Evolutionary conservation across 2,888 invertebrate species (phyloP), one percentile per base, ranked within the genome.

Genomic region (Lumbricus terrestris): DNA sequence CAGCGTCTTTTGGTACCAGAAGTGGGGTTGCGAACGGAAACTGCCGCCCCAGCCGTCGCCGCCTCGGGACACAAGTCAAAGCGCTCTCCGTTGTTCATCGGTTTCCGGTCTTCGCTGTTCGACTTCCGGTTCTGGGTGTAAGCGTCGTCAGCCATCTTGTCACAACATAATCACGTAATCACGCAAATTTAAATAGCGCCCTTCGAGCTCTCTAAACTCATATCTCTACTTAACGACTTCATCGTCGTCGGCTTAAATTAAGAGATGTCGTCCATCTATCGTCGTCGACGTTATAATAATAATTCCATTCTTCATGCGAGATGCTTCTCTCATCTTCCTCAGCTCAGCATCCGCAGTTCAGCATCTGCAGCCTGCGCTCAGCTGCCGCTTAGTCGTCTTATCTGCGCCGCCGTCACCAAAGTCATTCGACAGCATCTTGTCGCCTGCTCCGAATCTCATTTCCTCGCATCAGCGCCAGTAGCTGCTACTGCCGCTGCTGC

Each of bases 41-140:
- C 91, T 3, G 85, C 85, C 16, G 16, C 85, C 0, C n/a, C n/a
- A n/a, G n/a, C n/a, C n/a, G n/a, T n/a, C n/a, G n/a, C n/a, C n/a
- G n/a, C n/a, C n/a, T n/a, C n/a, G n/a, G 85, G 85, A 85, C 85
- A 85, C 35, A 85, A 23, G 37, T 85, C 85, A 37, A 85, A 37
- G 35, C 85, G 85, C 34, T 85, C 85, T 15, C 85, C 85, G 90
- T 82, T 91, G 90, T 92, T 92, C 88, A 92, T 91, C 34, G 91
- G 92, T 35, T 83, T 90, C 90, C 90, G 89, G 82, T 92, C 92
- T 47, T 91, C 92, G 69, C n/a, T 69, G n/a, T 69, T 69, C n/a
- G 69, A 69, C n/a, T 69, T 69, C 69, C 69, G 69, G n/a, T n/a
- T n/a, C n/a, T n/a, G n/a, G n/a, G n/a, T n/a, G 69, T 69, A n/a